Conservation (phyloP, 2,797 vertebrate species). For the Chelonia mydas region DNA sequence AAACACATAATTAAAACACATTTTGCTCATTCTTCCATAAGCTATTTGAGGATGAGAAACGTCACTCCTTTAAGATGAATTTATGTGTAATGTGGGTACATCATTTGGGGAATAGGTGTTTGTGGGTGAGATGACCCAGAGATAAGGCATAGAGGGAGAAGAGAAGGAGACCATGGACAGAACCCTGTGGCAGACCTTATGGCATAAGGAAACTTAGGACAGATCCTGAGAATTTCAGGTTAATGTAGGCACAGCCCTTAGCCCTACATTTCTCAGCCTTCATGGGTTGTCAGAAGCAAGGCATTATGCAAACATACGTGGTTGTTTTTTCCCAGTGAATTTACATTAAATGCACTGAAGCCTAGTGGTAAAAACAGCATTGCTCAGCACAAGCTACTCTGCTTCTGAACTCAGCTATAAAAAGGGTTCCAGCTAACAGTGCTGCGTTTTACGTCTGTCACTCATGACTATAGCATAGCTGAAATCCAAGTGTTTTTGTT, state of each 20-base stretch:
- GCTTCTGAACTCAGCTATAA: accelerated
- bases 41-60: not conserved
- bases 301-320: not conserved
- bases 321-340: not conserved
- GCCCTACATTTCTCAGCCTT: not conserved
- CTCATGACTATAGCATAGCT: not conserved
- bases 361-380: not conserved
- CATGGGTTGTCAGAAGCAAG: not conserved
- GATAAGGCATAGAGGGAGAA: conserved; percentile 31
- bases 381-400: not conserved
- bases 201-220: not conserved
- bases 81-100: not conserved
- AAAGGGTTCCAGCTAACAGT: not conserved
- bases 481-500: not conserved
- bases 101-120: not conserved
- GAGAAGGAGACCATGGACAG: not conserved
- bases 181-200: too few species aligned
- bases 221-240: not conserved
- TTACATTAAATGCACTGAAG: not conserved
- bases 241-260: not conserved
- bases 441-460: not conserved
- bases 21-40: not conserved
- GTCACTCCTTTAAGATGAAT: not conserved
- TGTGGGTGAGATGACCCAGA: not conserved
- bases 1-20: conserved; percentile 41